Conservation (phyloP, 2,888 invertebrate genomes). For the Tenthredo scrophulariae region DNA sequence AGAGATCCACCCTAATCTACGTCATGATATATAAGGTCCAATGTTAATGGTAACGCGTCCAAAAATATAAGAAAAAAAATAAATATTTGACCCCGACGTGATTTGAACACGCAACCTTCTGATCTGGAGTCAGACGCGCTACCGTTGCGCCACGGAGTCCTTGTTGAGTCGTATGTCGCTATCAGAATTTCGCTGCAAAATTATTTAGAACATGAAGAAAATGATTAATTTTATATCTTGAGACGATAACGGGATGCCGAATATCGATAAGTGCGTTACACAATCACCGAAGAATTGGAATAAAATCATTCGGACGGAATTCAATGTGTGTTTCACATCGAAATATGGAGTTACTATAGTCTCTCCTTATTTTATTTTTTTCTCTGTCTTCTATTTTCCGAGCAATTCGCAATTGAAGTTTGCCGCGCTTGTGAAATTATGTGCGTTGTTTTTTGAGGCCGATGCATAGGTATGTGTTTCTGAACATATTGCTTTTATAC, state of each 20-base stretch:
- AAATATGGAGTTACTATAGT: neutral
- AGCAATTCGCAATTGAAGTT: neutral
- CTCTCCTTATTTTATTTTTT: neutral
- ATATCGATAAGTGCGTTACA: neutral
- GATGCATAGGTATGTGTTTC: neutral
- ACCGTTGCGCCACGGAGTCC: conserved; percentile 98
- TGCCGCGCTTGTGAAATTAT: neutral
- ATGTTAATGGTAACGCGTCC: neutral
- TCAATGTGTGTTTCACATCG: neutral
- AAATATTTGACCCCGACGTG: conserved; percentile 92
- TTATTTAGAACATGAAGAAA: neutral
- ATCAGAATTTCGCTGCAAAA: conserved; percentile 9
- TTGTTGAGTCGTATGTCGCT: neutral
- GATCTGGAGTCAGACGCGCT: conserved; percentile 99
- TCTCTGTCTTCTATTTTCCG: neutral
- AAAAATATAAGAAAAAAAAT: conserved; percentile 6
- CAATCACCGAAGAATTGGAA: neutral
- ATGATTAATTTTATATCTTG: conserved; percentile 7
- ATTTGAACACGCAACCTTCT: conserved; percentile 99
- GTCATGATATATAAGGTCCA: neutral
- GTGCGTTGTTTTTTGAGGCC: neutral
- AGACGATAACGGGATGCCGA: neutral
- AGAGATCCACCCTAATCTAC: neutral
- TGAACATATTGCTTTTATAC: neutral
- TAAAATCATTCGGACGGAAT: neutral